Conservation (phyloP, 2,113 vertebrate genomes). For the Antennarius striatus region DNA sequence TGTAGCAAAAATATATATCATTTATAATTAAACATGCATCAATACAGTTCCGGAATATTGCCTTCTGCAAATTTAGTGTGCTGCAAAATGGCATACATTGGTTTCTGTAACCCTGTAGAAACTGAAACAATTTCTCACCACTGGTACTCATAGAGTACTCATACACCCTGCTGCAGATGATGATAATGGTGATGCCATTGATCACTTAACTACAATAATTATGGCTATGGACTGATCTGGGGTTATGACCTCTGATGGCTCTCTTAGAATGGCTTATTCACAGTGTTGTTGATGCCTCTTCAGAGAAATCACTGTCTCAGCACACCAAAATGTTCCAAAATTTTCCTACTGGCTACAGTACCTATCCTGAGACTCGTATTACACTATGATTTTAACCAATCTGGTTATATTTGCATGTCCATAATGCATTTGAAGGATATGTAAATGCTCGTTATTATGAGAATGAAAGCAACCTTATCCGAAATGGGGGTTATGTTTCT, state of each 20-base stretch:
- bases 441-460: too few relatives aligned
- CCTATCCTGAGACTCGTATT: neutral
- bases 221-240: conserved; percentile 58
- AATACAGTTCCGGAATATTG: too few relatives aligned
- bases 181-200: conserved; percentile 60
- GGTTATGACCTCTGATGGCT: conserved; percentile 66
- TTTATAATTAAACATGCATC: too few relatives aligned
- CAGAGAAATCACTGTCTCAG: conserved; percentile 45
- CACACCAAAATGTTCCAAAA: conserved; percentile 49
- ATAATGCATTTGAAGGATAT: too few relatives aligned
- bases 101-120: neutral
- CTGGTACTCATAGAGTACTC: conserved; percentile 42
- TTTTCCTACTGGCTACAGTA: neutral
- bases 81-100: too few relatives aligned
- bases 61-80: too few relatives aligned
- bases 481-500: too few relatives aligned
- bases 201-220: conserved; percentile 70
- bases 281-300: conserved; percentile 70
- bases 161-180: conserved; percentile 72
- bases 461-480: too few relatives aligned
- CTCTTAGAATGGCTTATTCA: conserved; percentile 73
- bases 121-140: neutral
- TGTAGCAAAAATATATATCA: too few relatives aligned
- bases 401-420: too few relatives aligned
- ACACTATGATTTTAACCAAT: too few relatives aligned